phyloP scores from a whole-genome alignment of 2,797 vertebrate genomes.

The Labroides dimidiatus region DNA sequence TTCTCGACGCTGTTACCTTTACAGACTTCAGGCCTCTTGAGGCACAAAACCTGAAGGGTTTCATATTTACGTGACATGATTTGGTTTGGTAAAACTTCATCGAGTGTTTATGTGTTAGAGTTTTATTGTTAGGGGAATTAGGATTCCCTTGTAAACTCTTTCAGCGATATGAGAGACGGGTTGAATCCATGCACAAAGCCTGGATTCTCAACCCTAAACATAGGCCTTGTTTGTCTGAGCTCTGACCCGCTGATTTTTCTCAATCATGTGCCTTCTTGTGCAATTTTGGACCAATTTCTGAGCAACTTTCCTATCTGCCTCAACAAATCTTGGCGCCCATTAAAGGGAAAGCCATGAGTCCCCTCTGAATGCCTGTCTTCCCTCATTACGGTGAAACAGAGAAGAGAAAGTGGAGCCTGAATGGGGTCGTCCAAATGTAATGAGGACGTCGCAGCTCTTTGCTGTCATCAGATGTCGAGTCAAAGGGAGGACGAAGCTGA shows the following conservation, averaged over 20 bases:
- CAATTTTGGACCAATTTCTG: conserved; percentile 1
- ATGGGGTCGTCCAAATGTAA: conserved; percentile 54
- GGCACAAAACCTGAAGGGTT: neutral
- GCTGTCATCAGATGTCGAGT: conserved; percentile 46
- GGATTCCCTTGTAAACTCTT: conserved; percentile 40
- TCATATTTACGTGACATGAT: conserved; percentile 1
- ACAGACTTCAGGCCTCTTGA: neutral
- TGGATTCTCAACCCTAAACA: conserved; percentile 9
- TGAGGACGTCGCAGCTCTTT: conserved; percentile 56
- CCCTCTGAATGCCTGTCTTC: conserved; percentile 45
- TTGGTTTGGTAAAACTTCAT: conserved; percentile 5
- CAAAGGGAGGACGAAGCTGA: conserved; percentile 43
- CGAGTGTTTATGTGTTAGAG: neutral
- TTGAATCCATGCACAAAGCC: conserved; percentile 11
- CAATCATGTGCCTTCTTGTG: conserved; percentile 7
- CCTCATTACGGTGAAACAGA: conserved; percentile 61
- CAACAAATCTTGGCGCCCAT: conserved; percentile 42
- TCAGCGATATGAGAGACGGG: conserved; percentile 24
- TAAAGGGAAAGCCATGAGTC: conserved; percentile 33
- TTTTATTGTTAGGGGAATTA: neutral
- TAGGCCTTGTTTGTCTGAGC: neutral
- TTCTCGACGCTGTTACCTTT: neutral
- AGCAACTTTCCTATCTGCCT: conserved; percentile 41
- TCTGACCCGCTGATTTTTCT: conserved; percentile 10
- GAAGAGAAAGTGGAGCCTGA: conserved; percentile 38